Conservation (phyloP, 37 sponge, comb jelly and placozoan genomes). For the Spongilla lacustris region DNA sequence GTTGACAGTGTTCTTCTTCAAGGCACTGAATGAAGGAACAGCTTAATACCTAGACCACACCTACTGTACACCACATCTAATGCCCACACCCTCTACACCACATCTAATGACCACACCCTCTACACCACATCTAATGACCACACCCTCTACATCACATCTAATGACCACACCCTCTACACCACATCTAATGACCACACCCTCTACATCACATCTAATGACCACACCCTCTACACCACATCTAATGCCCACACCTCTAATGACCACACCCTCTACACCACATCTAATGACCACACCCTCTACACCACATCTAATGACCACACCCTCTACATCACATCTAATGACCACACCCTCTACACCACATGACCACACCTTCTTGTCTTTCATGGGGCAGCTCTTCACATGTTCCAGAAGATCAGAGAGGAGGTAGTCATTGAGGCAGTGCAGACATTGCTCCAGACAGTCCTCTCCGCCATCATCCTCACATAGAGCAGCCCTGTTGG, state of each 20-base stretch:
- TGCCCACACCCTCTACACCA: too few relatives aligned
- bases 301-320: neutral
- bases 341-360: neutral
- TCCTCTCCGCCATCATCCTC: neutral
- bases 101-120: too few relatives aligned
- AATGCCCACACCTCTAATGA: too few relatives aligned
- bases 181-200: too few relatives aligned
- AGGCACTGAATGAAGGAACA: neutral
- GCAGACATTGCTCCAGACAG: conserved; percentile 51
- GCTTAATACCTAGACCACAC: too few relatives aligned
- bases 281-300: too few relatives aligned
- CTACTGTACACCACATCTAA: too few relatives aligned
- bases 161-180: too few relatives aligned
- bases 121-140: too few relatives aligned
- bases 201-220: too few relatives aligned
- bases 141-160: too few relatives aligned
- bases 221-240: too few relatives aligned
- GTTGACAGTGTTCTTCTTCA: conserved; percentile 32
- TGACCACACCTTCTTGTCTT: neutral
- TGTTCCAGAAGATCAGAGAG: conserved; percentile 39
- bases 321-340: neutral
- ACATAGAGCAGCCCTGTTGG: neutral
- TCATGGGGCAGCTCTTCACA: conserved; percentile 12
- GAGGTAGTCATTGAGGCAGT: conserved; percentile 64
- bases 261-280: neutral